Evolutionary conservation across 2,888 invertebrate species (phyloP).

Genomic region (Pomacea canaliculata): DNA sequence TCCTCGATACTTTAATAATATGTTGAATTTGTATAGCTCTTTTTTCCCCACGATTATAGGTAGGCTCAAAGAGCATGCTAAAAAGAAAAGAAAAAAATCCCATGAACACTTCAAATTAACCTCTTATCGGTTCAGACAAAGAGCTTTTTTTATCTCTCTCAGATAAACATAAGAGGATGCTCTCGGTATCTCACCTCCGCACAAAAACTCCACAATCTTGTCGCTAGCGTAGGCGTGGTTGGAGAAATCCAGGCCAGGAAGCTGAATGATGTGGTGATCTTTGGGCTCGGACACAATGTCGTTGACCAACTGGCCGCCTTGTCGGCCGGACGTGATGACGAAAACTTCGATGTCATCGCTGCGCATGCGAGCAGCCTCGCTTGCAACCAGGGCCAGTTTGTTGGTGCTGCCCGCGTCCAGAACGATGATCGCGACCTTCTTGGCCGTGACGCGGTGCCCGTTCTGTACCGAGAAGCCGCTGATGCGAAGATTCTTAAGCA

Average conservation of each 20-base stretch:
- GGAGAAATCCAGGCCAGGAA: slow-evolving; percentile 18
- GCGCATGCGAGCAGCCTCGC: slow-evolving; percentile 13
- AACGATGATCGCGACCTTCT: slow-evolving; percentile 11
- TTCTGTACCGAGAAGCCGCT: slow-evolving; percentile 15
- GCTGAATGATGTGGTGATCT: slow-evolving; percentile 3
- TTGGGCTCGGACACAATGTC: slow-evolving; percentile 16
- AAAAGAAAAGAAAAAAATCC: too few species aligned
- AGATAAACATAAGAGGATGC: too few species aligned
- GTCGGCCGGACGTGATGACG: slow-evolving; percentile 20
- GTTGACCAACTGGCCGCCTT: slow-evolving; percentile 14
- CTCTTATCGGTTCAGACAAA: too few species aligned
- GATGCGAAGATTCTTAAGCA: slow-evolving; percentile 11
- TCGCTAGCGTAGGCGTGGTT: slow-evolving; percentile 18
- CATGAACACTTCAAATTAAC: too few species aligned
- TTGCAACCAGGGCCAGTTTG: slow-evolving; percentile 18
- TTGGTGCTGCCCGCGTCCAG: slow-evolving; percentile 17
- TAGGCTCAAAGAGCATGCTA: too few species aligned
- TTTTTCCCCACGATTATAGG: too few species aligned
- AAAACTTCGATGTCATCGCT: slow-evolving; percentile 23
- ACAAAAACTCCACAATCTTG: slow-evolving; percentile 4
- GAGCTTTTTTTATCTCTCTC: too few species aligned
- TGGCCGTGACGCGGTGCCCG: slow-evolving; percentile 18
- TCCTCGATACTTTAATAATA: too few species aligned
- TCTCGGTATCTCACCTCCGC: slow-evolving; percentile 5
- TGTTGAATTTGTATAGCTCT: too few species aligned